Base-by-base conservation (phyloP, 1,140 invertebrate genomes). In the Phenacoccus solenopsis region DNA sequence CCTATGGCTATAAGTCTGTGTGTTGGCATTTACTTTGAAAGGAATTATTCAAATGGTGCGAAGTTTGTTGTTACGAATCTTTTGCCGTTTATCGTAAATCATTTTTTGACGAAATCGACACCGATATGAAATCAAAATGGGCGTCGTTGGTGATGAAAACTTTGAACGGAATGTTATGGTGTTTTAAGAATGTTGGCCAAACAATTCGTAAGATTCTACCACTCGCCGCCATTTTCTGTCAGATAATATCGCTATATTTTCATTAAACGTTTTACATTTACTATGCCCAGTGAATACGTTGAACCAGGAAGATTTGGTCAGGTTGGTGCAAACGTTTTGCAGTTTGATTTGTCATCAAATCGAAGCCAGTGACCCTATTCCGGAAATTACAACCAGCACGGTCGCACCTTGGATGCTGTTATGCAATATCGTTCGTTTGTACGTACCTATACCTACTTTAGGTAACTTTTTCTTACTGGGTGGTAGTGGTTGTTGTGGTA, bases 331-430 rank as follows among this genome's bases (percentile, higher is more conserved):
- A 75, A 89, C 87, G 77, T 79, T 94, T 13, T 85, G 89, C 57
- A 84, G 86, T 71, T 85, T 93, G 12, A 82, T 88, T 69, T 84
- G 87, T 77, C 84, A 88, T 81, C 85, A 89, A 81, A 76, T 90
- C 70, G 90, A 90, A 75, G 78, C 83, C 10, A 78, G 82, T n/a
- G 83, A 84, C 49, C 67, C 56, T 13, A 72, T 49, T 49, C 25
- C 49, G 4, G 71, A 72, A 28, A 27, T 68, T 2, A 71, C 16
- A 21, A 69, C 64, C 35, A 86, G 86, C 69, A 86, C 85, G 16
- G 82, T 91, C 7, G 76, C 84, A n/a, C 89, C 90, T 13, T 94
- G 91, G 91, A 88, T 92, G 69, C 78, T 94, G 57, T 80, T 96
- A 70, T 89, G 93, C 80, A 85, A 86, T 74, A 84, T 93, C 72